Base-by-base conservation (phyloP, 2,888 invertebrate genomes). In the Thelaira solivaga region DNA sequence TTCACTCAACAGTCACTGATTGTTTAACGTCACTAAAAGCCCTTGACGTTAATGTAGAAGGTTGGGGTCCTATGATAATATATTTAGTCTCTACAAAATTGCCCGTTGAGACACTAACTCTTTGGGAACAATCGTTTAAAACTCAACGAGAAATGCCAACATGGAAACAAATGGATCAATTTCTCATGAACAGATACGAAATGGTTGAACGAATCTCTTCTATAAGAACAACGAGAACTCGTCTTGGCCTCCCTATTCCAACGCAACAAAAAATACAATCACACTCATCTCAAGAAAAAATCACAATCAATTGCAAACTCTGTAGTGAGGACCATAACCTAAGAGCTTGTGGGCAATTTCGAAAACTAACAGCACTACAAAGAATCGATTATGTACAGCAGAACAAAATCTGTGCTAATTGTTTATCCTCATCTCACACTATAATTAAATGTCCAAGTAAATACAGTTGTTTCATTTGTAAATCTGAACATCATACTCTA, bases 1-100 rank as follows among this genome's bases (percentile, higher is more conserved):
- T 65, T 20, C 65, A 65, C 11, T 41, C 53, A 1, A 53, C 43
- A 6, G 43, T 65, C n/a, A 65, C 51, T 16, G 51, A 65, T 20
- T 53, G 65, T 22, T 45, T 53, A 20, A 24, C 36, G 11, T 11
- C 64, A 1, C 39, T 62, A 0, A 64, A 64, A 20, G 11, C 64
- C 0, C 43, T 49, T 1, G 18, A 64, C 2, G 26, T 64, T 10
- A 36, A 39, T 11, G 24, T 64, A 5, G 39, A 39, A 10, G 39
- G 39, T 6, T 64, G 49, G 64, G 64, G 51, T 16, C 64, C 64
- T 6, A 26, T 26, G 4, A 26, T 26, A 4, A 26, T 26, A 26
- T 26, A 26, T 26, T 26, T 45, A 45, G 2, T 31, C 26, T 64
- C n/a, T n/a, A n/a, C n/a, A n/a, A n/a, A n/a, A n/a, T n/a, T n/a